Evolutionary conservation across 2,797 vertebrate genomes (phyloP), one percentile per base, ranked within the genome.

Genomic region (Sebastes ruberrimus): DNA sequence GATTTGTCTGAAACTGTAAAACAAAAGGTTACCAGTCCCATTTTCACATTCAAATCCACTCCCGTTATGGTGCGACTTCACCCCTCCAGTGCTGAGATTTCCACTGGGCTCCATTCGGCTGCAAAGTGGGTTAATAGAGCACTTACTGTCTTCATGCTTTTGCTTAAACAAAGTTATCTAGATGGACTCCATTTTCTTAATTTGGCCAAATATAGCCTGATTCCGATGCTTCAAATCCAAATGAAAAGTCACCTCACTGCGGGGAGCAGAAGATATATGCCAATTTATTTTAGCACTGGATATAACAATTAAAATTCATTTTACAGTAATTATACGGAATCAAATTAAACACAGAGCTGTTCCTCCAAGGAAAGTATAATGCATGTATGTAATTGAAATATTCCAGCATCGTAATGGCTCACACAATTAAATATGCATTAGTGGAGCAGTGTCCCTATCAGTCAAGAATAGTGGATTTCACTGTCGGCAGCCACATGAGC

Each of bases 361-460:
- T 92, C 89, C 93, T 90, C 90, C 69, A 56, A 90, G 84, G 86
- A 84, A 91, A 90, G 85, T 80, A 74, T 88, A 88, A 93, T 84
- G 91, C 90, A 89, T 86, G 85, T 88, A 80, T 85, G 82, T 93
- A 93, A 95, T 95, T 95, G 92, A 95, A 94, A 94, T 94, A 92
- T 88, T 86, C 86, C 89, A 83, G 86, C 76, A 82, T 90, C 75
- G 70, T 94, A 94, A 95, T 94, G 92, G 91, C 88, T 92, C 86
- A 82, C 82, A 74, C 89, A 88, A 95, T 96, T 94, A 95, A 93
- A 94, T 91, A 89, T 84, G 92, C 89, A 95, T 94, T 94, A 93
- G 85, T 7, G 59, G 78, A 89, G 88, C 76, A 32, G 80, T 73
- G 83, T 85, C 83, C 81, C 86, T 86, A 90, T 94, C 92, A 90